Conservation (phyloP, 1,140 invertebrate genomes). For the Phortica variegata region DNA sequence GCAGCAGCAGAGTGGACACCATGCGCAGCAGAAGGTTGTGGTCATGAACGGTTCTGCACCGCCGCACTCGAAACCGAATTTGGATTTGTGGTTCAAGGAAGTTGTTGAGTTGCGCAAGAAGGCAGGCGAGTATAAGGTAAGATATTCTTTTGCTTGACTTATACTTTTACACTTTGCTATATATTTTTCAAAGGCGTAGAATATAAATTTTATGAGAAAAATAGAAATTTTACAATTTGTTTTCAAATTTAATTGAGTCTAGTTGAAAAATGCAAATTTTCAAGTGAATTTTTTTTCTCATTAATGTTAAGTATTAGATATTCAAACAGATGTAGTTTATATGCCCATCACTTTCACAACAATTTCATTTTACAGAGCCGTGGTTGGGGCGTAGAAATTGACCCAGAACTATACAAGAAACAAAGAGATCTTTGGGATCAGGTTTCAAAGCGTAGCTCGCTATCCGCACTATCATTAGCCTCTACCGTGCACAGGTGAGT, state of each 20-base stretch:
- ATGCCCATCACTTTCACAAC: too few relatives aligned
- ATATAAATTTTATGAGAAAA: neutral
- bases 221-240: neutral
- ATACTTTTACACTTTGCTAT: neutral
- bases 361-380: slow-evolving; percentile 69
- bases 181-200: neutral
- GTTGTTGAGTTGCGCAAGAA: slow-evolving; percentile 86
- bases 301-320: too few relatives aligned
- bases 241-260: neutral
- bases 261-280: neutral
- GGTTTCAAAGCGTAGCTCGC: slow-evolving; percentile 80
- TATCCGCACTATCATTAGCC: slow-evolving; percentile 84
- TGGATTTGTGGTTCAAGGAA: slow-evolving; percentile 76
- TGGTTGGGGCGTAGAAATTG: slow-evolving; percentile 84
- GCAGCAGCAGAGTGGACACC: slow-evolving; percentile 20
- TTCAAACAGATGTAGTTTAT: too few relatives aligned
- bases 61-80: slow-evolving; percentile 53
- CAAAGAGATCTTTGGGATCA: slow-evolving; percentile 85
- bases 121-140: slow-evolving; percentile 89
- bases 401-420: slow-evolving; percentile 78
- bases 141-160: slow-evolving; percentile 7
- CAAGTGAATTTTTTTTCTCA: too few relatives aligned
- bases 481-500: slow-evolving; percentile 75
- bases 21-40: slow-evolving; percentile 18
- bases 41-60: slow-evolving; percentile 47